Evolutionary conservation across 2,113 vertebrate species (phyloP).

Genomic region (Vulpes vulpes): DNA sequence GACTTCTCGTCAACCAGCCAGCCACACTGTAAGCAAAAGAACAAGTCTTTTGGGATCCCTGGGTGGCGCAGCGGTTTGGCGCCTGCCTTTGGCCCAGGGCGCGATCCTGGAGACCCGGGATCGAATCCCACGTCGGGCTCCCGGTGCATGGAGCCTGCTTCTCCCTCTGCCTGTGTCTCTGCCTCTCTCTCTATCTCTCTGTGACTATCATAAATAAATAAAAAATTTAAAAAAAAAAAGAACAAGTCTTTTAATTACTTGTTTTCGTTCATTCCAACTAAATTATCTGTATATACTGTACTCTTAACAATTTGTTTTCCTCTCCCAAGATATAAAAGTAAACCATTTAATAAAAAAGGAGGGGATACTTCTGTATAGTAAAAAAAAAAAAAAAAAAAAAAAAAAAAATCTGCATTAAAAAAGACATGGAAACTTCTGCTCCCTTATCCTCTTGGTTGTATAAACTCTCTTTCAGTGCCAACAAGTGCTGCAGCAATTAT

Average conservation of each 20-base stretch:
- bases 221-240: not conserved
- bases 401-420: not conserved
- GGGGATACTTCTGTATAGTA: fast-evolving
- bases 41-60: not conserved
- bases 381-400: not conserved
- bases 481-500: not conserved
- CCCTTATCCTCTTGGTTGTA: not conserved
- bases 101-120: too few relatives aligned
- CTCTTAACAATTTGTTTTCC: conserved; percentile 10
- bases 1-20: conserved; percentile 28
- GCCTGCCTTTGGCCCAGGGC: too few relatives aligned
- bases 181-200: too few relatives aligned
- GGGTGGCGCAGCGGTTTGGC: too few relatives aligned
- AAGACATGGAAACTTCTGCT: not conserved
- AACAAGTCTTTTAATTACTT: not conserved
- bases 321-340: not conserved
- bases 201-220: too few relatives aligned
- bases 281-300: not conserved
- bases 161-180: too few relatives aligned
- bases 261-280: conserved; percentile 13
- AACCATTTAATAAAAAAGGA: not conserved
- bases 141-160: too few relatives aligned
- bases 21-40: not conserved
- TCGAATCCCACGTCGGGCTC: too few relatives aligned
- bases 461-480: not conserved